phyloP scores from a whole-genome alignment of 1,140 invertebrate species.

The Rhopalosiphum maidis region DNA sequence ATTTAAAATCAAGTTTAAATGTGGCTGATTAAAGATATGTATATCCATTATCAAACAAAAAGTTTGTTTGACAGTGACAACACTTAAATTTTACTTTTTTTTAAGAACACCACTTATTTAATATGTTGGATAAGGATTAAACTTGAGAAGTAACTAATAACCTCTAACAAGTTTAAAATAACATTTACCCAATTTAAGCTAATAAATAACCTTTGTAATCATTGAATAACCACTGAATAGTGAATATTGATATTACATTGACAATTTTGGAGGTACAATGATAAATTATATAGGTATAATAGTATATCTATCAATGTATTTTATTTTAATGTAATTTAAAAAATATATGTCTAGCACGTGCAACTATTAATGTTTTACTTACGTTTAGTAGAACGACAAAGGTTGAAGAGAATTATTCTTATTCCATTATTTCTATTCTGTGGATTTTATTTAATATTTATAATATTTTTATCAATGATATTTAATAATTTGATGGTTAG shows the following conservation, averaged over 20 bases:
- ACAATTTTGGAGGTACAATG: neutral
- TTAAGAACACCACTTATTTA: neutral
- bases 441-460: neutral
- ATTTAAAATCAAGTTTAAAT: no score
- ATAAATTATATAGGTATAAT: neutral
- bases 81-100: no score
- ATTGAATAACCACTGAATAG: neutral
- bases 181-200: no score
- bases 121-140: neutral
- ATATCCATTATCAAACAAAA: no score
- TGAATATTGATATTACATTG: neutral
- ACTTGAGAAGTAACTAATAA: neutral
- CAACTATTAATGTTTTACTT: neutral
- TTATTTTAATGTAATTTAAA: neutral
- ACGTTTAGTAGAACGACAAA: neutral
- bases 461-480: conserved; percentile 3
- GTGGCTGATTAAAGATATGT: no score
- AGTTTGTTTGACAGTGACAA: no score
- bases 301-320: neutral
- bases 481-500: conserved; percentile 10
- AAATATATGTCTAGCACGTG: neutral
- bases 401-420: neutral
- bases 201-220: neutral
- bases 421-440: neutral
- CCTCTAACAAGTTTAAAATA: neutral